Evolutionary conservation across 2,113 vertebrate species (phyloP).

Genomic region (Ictalurus punctatus): DNA sequence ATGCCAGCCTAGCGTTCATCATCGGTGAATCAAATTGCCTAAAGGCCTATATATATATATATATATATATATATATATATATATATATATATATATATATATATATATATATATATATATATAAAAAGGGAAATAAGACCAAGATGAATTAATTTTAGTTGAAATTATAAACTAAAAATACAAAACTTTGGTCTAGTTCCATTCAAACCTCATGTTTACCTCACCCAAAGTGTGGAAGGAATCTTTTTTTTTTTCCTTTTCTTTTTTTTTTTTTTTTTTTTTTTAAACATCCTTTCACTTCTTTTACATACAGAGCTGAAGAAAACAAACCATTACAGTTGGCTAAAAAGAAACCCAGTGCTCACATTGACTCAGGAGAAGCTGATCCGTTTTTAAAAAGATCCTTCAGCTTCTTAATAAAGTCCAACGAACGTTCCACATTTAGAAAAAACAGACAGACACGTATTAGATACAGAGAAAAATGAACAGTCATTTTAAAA

Average conservation of each 20-base stretch:
- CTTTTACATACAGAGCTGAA: constrained; percentile 61
- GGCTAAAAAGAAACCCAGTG: constrained; percentile 65
- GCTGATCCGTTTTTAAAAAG: constrained; percentile 66
- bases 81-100: too few relatives aligned
- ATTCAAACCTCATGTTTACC: constrained; percentile 67
- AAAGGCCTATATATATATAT: constrained; percentile 42
- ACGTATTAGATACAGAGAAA: constrained; percentile 76
- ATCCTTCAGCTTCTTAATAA: constrained; percentile 61
- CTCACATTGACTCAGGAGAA: constrained; percentile 69
- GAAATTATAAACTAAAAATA: constrained; percentile 72
- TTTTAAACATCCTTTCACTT: constrained; percentile 15
- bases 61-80: too few relatives aligned
- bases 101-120: too few relatives aligned
- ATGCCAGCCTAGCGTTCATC: constrained; percentile 60
- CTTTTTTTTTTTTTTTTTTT: background rate
- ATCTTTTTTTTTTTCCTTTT: constrained; percentile 36
- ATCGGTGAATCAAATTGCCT: constrained; percentile 51
- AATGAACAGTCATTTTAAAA: constrained; percentile 58
- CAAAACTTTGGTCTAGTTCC: constrained; percentile 81
- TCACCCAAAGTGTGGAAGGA: constrained; percentile 34
- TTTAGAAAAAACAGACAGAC: constrained; percentile 69
- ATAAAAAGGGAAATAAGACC: constrained; percentile 46
- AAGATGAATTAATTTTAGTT: constrained; percentile 60
- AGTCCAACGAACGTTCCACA: constrained; percentile 52
- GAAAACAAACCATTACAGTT: constrained; percentile 53